Conservation (phyloP, 2,113 vertebrate genomes). For the Grammomys surdaster region DNA sequence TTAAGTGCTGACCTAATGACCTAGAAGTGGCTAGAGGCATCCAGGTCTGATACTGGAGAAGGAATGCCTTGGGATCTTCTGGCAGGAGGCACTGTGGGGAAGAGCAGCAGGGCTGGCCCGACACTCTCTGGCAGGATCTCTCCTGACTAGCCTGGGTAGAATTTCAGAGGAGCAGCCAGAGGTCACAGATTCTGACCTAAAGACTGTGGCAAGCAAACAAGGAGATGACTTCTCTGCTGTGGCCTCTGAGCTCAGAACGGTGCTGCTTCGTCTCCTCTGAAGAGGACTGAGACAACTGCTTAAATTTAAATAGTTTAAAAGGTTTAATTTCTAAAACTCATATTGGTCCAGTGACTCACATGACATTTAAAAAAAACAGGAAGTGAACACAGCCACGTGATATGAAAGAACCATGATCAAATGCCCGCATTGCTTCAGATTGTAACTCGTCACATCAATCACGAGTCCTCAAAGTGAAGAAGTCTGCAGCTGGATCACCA, state of each 20-base stretch:
- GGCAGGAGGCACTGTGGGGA: not conserved
- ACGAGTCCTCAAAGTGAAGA: conserved; percentile 17
- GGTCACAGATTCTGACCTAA: not conserved
- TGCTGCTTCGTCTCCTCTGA: not conserved
- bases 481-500: not conserved
- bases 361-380: not conserved
- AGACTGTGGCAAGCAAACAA: not conserved
- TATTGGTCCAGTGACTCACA: conserved; percentile 22
- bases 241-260: not conserved
- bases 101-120: not conserved
- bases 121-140: not conserved
- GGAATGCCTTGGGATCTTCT: not conserved
- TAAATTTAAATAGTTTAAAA: not conserved
- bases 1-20: not conserved
- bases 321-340: not conserved
- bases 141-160: not conserved
- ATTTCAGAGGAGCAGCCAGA: not conserved
- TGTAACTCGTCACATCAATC: not conserved
- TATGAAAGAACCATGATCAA: not conserved
- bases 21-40: not conserved
- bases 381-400: not conserved
- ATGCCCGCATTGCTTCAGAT: conserved; percentile 5
- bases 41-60: not conserved
- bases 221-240: not conserved
- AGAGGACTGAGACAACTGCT: not conserved